Evolutionary conservation across 30 jellyfish, hydroid and myxozoan genomes (phyloP).

Genomic region (Catostylus mosaicus): DNA sequence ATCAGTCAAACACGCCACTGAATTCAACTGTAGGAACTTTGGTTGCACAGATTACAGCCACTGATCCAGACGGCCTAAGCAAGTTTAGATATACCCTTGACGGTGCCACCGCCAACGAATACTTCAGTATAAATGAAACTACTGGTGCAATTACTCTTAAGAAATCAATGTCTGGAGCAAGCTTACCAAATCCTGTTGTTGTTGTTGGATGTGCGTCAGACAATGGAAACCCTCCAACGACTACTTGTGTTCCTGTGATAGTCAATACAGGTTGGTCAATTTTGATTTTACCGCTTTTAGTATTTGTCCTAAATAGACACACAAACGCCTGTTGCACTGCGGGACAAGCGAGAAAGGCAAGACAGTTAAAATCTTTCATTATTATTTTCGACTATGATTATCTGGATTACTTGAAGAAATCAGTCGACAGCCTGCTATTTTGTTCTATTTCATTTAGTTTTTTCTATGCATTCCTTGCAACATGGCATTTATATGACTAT

Average conservation of each 20-base stretch:
- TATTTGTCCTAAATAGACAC: background rate
- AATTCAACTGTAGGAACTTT: slow-evolving; percentile 54
- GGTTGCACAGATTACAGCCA: slow-evolving; percentile 65
- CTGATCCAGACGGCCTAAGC: slow-evolving; percentile 87
- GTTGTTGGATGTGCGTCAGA: slow-evolving; percentile 83
- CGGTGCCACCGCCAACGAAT: slow-evolving; percentile 60
- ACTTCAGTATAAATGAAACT: slow-evolving; percentile 51
- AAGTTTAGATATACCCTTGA: slow-evolving; percentile 54
- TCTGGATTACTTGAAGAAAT: too few relatives aligned
- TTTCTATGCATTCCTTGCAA: background rate
- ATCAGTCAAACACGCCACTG: slow-evolving; percentile 14
- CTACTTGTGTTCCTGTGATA: slow-evolving; percentile 79
- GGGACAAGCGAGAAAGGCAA: too few relatives aligned
- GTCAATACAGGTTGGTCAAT: slow-evolving; percentile 51
- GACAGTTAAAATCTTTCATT: too few relatives aligned
- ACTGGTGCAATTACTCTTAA: slow-evolving; percentile 75
- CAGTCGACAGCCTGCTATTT: too few relatives aligned
- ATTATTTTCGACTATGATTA: too few relatives aligned
- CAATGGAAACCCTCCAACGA: slow-evolving; percentile 64
- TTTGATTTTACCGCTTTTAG: too few relatives aligned
- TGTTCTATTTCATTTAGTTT: slow-evolving; percentile 1
- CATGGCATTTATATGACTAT: background rate
- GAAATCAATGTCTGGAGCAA: slow-evolving; percentile 42
- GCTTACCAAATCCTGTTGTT: slow-evolving; percentile 50
- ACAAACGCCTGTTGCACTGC: background rate